A percentile compares a stretch with the other conserved stretches of the same genome.
Conservation (phyloP, 2,797 vertebrate species). For the Lutjanus campechanus region DNA sequence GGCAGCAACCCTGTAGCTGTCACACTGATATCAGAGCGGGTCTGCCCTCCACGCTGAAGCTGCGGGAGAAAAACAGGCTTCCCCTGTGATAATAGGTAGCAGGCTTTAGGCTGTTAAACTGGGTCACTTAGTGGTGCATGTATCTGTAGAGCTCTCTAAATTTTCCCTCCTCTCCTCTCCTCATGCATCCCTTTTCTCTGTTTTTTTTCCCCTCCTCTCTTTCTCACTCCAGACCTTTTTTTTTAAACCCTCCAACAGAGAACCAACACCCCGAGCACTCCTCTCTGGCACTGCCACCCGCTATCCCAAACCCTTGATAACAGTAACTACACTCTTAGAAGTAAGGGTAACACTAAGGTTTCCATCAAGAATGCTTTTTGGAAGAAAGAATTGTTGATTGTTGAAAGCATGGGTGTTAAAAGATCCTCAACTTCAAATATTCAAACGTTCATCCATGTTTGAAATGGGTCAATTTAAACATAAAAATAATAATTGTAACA, state of each 20-base stretch:
- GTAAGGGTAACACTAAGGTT: no score
- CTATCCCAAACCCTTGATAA: constrained; percentile 40
- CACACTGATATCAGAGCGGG: constrained; percentile 67
- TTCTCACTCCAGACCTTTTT: constrained; percentile 39
- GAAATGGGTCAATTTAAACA: no score
- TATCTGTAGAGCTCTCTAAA: constrained; percentile 54
- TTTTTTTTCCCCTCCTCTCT: background rate
- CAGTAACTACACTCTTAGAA: constrained; percentile 33
- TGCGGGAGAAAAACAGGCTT: constrained; percentile 65
- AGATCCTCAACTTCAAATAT: no score
- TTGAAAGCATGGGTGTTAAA: no score
- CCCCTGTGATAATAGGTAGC: constrained; percentile 76
- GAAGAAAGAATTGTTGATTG: no score
- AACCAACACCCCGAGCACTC: constrained; percentile 12
- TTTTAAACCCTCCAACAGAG: constrained; percentile 45
- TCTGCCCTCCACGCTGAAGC: constrained; percentile 61
- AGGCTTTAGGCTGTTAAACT: constrained; percentile 73
- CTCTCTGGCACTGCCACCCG: constrained; percentile 37
- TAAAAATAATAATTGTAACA: no score
- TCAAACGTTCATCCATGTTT: no score
- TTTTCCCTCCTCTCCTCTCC: constrained; percentile 17
- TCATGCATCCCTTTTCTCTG: background rate
- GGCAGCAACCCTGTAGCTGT: constrained; percentile 73
- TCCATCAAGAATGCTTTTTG: no score
- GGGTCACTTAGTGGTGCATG: constrained; percentile 70